A percentile compares a stretch with the other conserved stretches of the same genome.
Conservation (phyloP, 1,140 invertebrate genomes). For the Leptinotarsa texana region DNA sequence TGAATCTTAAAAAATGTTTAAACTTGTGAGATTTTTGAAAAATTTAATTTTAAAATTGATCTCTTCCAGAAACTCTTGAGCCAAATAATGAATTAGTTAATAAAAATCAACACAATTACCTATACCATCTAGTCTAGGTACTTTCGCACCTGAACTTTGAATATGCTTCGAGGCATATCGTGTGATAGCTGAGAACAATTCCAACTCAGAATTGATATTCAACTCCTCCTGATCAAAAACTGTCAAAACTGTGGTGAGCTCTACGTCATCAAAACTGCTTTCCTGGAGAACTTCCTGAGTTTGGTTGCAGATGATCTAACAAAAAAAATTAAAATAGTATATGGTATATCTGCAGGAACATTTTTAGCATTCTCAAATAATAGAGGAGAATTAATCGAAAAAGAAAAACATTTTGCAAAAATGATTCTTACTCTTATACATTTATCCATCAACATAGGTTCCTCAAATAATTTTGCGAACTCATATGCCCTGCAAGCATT, state of each 20-base stretch:
- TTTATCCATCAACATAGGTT: slow-evolving; percentile 77
- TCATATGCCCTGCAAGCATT: slow-evolving; percentile 84
- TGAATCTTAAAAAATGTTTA: too few species aligned
- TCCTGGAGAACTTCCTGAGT: slow-evolving; percentile 76
- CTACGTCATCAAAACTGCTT: slow-evolving; percentile 75
- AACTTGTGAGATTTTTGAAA: too few species aligned
- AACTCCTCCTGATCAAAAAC: slow-evolving; percentile 74
- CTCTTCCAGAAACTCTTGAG: too few species aligned
- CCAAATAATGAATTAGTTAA: slow-evolving; percentile 14
- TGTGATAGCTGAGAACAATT: slow-evolving; percentile 73
- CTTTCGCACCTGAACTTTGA: slow-evolving; percentile 53
- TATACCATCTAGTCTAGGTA: slow-evolving; percentile 53
- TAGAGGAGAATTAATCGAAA: neutral
- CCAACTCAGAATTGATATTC: slow-evolving; percentile 73
- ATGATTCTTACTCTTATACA: slow-evolving; percentile 66
- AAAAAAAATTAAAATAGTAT: slow-evolving; percentile 27
- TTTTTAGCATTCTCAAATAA: neutral
- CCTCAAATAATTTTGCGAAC: slow-evolving; percentile 83
- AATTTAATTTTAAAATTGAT: too few species aligned
- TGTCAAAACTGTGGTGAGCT: slow-evolving; percentile 71
- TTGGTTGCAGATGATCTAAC: slow-evolving; percentile 72
- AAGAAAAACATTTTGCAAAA: neutral
- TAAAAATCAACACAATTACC: slow-evolving; percentile 52
- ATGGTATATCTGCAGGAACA: neutral
- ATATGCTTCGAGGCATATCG: slow-evolving; percentile 65